These are phyloP conservation scores for Priocnemis perturbator DNA, from an alignment of 2,888 invertebrate genomes.

Conservation along the genomic window DNA sequence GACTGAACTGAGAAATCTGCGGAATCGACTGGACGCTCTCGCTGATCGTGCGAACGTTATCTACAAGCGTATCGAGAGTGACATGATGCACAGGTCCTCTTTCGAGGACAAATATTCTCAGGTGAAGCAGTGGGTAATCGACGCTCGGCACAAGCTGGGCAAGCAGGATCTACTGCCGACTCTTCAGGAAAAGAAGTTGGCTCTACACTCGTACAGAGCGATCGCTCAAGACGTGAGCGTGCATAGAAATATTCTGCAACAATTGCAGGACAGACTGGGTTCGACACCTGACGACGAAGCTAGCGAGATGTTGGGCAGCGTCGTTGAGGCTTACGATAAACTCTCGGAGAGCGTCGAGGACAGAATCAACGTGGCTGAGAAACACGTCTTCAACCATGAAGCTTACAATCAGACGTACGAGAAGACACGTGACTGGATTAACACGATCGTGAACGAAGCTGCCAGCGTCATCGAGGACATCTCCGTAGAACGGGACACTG, in stretches of 20 bases:
- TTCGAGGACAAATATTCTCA: conserved; percentile 95
- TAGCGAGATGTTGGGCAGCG: conserved; percentile 83
- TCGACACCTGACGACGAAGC: conserved; percentile 88
- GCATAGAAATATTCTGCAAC: conserved; percentile 89
- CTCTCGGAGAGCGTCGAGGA: conserved; percentile 82
- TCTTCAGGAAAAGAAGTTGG: conserved; percentile 91
- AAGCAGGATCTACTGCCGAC: conserved; percentile 86
- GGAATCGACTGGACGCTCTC: conserved; percentile 89
- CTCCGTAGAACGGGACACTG: conserved; percentile 86
- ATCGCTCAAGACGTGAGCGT: conserved; percentile 90
- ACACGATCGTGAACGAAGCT: conserved; percentile 87
- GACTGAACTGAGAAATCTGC: conserved; percentile 86
- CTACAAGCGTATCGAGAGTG: conserved; percentile 91
- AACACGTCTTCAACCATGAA: conserved; percentile 88
- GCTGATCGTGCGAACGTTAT: conserved; percentile 90
- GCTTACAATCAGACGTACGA: conserved; percentile 88
- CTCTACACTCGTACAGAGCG: conserved; percentile 87
- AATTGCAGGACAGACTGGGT: conserved; percentile 88
- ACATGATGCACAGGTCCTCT: conserved; percentile 92
- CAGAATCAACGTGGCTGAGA: conserved; percentile 82
- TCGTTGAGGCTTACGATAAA: conserved; percentile 84
- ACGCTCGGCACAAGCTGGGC: conserved; percentile 85
- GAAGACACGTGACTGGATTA: conserved; percentile 88
- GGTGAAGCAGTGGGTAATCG: conserved; percentile 90
- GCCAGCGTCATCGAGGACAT: conserved; percentile 85